phyloP scores from a whole-genome alignment of 2,888 invertebrate genomes.

The Steromphala cineraria region DNA sequence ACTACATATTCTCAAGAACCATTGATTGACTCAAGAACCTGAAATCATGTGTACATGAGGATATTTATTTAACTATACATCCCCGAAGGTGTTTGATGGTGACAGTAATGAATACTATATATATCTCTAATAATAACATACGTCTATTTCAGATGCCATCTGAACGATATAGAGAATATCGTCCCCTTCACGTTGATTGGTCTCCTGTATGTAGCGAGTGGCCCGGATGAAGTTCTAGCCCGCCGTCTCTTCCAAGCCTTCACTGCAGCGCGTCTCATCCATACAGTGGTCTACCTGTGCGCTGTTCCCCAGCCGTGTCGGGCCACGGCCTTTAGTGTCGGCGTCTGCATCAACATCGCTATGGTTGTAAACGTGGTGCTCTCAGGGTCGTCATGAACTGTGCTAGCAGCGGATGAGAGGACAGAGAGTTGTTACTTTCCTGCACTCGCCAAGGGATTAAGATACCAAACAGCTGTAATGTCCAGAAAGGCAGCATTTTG shows the following conservation, averaged over 20 bases:
- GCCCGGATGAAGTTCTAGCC: background rate
- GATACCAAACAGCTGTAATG: too few relatives aligned
- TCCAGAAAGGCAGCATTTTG: too few relatives aligned
- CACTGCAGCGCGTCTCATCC: slow-evolving; percentile 9
- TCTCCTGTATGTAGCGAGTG: background rate
- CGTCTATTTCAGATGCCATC: slow-evolving; percentile 19
- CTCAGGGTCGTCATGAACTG: background rate
- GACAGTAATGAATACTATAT: too few relatives aligned
- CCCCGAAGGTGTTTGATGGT: too few relatives aligned
- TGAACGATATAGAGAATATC: slow-evolving; percentile 11
- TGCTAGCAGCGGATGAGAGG: too few relatives aligned
- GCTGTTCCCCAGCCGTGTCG: background rate
- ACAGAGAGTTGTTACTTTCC: too few relatives aligned
- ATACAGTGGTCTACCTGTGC: background rate
- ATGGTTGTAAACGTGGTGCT: background rate
- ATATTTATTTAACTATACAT: too few relatives aligned
- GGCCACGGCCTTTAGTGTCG: background rate
- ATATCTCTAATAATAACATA: background rate
- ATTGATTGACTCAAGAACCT: too few relatives aligned
- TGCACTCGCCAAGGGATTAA: too few relatives aligned
- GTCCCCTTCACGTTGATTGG: slow-evolving; percentile 16
- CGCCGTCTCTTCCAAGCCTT: background rate
- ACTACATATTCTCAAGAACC: too few relatives aligned
- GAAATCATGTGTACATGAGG: too few relatives aligned
- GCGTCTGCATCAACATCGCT: background rate